These are phyloP conservation scores for Elgaria multicarinata DNA, from an alignment of 2,113 vertebrate genomes.

Conservation along the genomic window DNA sequence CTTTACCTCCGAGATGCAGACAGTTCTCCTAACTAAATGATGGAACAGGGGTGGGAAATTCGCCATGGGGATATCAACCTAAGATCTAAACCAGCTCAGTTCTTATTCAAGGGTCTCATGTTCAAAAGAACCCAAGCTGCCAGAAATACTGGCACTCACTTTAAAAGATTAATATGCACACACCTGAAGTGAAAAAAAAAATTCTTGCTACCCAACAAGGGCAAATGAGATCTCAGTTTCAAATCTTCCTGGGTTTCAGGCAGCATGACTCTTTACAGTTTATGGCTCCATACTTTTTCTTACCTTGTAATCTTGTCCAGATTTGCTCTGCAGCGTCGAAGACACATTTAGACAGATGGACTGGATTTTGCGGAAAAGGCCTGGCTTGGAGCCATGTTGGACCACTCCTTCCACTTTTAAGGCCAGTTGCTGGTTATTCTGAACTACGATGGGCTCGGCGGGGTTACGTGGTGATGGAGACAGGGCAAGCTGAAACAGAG, in stretches of 20 bases:
- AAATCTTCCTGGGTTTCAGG: neutral
- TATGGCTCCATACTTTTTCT: neutral
- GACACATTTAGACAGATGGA: constrained; percentile 94
- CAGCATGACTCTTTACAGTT: neutral
- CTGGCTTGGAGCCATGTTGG: constrained; percentile 93
- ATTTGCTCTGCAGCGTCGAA: constrained; percentile 92
- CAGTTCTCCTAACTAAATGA: neutral
- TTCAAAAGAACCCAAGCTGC: neutral
- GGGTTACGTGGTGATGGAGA: constrained; percentile 94
- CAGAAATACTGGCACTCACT: neutral
- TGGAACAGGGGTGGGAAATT: neutral
- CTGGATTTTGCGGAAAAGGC: constrained; percentile 96
- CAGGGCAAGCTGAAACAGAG: constrained; percentile 86
- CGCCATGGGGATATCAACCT: neutral
- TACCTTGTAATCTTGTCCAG: constrained; percentile 92
- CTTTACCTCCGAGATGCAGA: neutral
- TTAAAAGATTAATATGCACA: neutral
- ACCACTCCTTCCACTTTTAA: constrained; percentile 97
- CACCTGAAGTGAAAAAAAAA: neutral
- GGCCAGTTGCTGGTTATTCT: constrained; percentile 93
- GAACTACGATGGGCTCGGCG: constrained; percentile 93
- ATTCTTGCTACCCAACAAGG: neutral
- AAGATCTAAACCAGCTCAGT: neutral
- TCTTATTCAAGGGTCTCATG: neutral
- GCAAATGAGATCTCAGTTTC: neutral